phyloP scores from a whole-genome alignment of 2,888 invertebrate genomes.

The Ernsta delagoae region DNA sequence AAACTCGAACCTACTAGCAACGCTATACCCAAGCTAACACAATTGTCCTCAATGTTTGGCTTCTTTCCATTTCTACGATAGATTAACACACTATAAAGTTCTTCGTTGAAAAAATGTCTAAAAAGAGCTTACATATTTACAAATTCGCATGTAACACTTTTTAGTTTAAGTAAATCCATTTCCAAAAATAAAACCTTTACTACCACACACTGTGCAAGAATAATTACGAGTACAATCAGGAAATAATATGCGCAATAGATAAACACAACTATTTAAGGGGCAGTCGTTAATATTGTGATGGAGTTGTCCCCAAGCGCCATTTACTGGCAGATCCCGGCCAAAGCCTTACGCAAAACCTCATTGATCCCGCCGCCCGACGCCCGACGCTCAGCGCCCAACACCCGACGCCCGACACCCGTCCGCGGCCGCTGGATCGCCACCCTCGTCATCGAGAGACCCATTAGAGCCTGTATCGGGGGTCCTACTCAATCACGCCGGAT shows the following conservation, averaged over 20 bases:
- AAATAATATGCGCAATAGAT: conserved; percentile 10
- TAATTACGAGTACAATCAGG: not conserved
- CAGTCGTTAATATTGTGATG: conserved; percentile 59
- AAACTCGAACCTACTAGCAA: too few species aligned
- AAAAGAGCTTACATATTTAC: too few species aligned
- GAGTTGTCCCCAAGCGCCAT: conserved; percentile 63
- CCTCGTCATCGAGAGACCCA: conserved; percentile 61
- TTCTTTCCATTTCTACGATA: too few species aligned
- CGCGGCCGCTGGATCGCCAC: conserved; percentile 38
- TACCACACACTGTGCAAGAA: not conserved
- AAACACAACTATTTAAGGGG: conserved; percentile 38
- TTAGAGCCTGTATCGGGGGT: conserved; percentile 71
- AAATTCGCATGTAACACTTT: too few species aligned
- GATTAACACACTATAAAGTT: too few species aligned
- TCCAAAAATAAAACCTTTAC: too few species aligned
- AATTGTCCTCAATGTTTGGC: too few species aligned
- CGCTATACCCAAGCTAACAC: too few species aligned
- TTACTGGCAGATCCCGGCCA: conserved; percentile 46
- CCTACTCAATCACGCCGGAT: conserved; percentile 75
- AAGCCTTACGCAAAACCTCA: conserved; percentile 40
- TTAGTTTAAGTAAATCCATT: too few species aligned
- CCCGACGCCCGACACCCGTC: conserved; percentile 36
- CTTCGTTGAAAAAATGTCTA: too few species aligned
- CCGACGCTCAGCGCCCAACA: conserved; percentile 22
- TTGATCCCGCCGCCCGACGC: conserved; percentile 47